Evolutionary conservation across 2,113 vertebrate species (phyloP).

Genomic region (Pipa parva): DNA sequence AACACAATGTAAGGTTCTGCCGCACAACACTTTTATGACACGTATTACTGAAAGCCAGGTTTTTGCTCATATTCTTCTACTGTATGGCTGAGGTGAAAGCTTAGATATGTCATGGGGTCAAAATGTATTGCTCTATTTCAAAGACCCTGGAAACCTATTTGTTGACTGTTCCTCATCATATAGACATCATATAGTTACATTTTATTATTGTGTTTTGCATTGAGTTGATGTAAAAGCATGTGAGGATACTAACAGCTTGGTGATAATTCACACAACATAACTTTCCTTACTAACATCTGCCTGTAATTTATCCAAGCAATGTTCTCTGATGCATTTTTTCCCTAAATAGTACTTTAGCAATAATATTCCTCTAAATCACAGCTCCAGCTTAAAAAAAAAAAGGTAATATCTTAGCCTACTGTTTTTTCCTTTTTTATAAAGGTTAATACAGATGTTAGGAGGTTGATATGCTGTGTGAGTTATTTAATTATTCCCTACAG

Average conservation of each 20-base stretch:
- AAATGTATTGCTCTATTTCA: slow-evolving; percentile 22
- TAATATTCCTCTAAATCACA: slow-evolving; percentile 55
- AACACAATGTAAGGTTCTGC: slow-evolving; percentile 65
- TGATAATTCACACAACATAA: slow-evolving; percentile 61
- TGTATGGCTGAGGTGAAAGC: not conserved
- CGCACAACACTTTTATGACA: slow-evolving; percentile 53
- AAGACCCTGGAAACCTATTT: slow-evolving; percentile 13
- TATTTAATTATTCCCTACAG: slow-evolving; percentile 78
- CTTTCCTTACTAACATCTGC: slow-evolving; percentile 52
- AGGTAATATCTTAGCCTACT: not conserved
- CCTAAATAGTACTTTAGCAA: slow-evolving; percentile 52
- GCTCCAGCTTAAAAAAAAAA: slow-evolving; percentile 48
- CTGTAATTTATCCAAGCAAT: slow-evolving; percentile 42
- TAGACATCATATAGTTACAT: slow-evolving; percentile 17
- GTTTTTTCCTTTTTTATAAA: no score
- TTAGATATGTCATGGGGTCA: slow-evolving; percentile 53
- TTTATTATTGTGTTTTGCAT: slow-evolving; percentile 47
- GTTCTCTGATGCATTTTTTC: slow-evolving; percentile 49
- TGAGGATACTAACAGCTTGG: slow-evolving; percentile 54
- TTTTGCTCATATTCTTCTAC: slow-evolving; percentile 54
- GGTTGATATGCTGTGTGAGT: slow-evolving; percentile 79
- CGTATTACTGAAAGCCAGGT: slow-evolving; percentile 62
- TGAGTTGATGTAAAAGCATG: slow-evolving; percentile 55
- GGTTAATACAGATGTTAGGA: slow-evolving; percentile 81
- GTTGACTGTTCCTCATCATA: slow-evolving; percentile 18